These are phyloP conservation scores for Cisticola juncidis DNA, from an alignment of 2,113 vertebrate species.

Conservation along the genomic window DNA sequence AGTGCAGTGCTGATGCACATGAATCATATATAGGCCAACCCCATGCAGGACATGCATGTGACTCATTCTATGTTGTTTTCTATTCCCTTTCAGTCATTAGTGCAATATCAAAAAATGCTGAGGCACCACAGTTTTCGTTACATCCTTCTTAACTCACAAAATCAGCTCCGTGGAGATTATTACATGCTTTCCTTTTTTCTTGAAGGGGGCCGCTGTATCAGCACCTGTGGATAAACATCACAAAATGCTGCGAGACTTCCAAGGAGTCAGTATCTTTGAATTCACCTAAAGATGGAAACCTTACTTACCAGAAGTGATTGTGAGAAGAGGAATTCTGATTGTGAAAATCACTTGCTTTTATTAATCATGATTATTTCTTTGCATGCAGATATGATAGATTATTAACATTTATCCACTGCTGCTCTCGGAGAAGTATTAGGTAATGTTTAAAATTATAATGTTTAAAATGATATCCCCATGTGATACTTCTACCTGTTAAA, in stretches of 20 bases:
- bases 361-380: background rate
- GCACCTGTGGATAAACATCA: background rate
- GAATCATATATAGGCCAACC: background rate
- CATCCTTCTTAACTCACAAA: background rate
- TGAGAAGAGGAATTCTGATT: background rate
- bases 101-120: background rate
- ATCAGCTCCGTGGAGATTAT: background rate
- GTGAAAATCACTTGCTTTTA: background rate
- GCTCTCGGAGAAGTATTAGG: background rate
- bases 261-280: background rate
- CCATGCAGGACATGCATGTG: background rate
- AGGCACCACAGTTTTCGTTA: background rate
- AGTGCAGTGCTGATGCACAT: rapidly evolving
- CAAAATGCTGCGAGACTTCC: background rate
- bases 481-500: background rate
- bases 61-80: background rate
- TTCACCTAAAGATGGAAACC: background rate
- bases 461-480: background rate
- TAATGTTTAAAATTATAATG: background rate
- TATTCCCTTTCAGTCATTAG: background rate
- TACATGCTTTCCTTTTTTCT: background rate
- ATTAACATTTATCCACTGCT: background rate
- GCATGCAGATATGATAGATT: background rate
- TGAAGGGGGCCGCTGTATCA: background rate
- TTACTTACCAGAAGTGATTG: background rate